These are phyloP conservation scores for Hypanus sabinus DNA, from an alignment of 2,113 vertebrate species.

Conservation along the genomic window DNA sequence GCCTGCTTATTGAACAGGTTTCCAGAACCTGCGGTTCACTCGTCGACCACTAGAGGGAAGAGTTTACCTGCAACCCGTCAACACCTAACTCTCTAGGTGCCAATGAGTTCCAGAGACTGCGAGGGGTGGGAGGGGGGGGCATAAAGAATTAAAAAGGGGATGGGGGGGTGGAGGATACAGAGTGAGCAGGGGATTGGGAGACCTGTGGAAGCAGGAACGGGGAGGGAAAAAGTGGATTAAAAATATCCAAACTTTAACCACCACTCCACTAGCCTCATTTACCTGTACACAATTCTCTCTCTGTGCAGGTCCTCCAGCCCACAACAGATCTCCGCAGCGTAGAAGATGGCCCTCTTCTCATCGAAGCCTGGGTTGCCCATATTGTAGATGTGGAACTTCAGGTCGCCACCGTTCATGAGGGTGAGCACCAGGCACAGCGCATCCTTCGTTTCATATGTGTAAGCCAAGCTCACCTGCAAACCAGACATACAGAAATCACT, in stretches of 20 bases:
- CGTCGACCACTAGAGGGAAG: neutral
- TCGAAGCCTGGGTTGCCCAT: constrained; percentile 82
- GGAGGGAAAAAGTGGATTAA: too few relatives aligned
- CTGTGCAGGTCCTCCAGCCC: constrained; percentile 82
- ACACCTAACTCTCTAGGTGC: too few relatives aligned
- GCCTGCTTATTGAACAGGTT: neutral
- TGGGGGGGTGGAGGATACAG: too few relatives aligned
- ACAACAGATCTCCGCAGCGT: constrained; percentile 83
- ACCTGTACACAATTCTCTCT: constrained; percentile 88
- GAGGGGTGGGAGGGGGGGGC: too few relatives aligned
- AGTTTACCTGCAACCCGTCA: neutral
- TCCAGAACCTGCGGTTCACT: neutral
- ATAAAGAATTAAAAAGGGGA: too few relatives aligned
- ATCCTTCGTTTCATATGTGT: constrained; percentile 64
- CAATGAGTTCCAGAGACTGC: too few relatives aligned
- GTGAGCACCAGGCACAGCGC: constrained; percentile 67
- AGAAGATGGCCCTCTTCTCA: constrained; percentile 80
- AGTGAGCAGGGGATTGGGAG: too few relatives aligned
- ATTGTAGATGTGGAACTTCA: constrained; percentile 89
- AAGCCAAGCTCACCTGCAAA: constrained; percentile 64
- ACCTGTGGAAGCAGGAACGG: neutral
- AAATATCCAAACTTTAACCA: neutral
- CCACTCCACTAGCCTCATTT: constrained; percentile 11
- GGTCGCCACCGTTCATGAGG: constrained; percentile 70
- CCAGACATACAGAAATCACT: constrained; percentile 29